A percentile compares a stretch with the other conserved stretches of the same genome.
These are phyloP conservation scores for Chelonus insularis DNA, from an alignment of 1,140 invertebrate species.

Conservation along the genomic window DNA sequence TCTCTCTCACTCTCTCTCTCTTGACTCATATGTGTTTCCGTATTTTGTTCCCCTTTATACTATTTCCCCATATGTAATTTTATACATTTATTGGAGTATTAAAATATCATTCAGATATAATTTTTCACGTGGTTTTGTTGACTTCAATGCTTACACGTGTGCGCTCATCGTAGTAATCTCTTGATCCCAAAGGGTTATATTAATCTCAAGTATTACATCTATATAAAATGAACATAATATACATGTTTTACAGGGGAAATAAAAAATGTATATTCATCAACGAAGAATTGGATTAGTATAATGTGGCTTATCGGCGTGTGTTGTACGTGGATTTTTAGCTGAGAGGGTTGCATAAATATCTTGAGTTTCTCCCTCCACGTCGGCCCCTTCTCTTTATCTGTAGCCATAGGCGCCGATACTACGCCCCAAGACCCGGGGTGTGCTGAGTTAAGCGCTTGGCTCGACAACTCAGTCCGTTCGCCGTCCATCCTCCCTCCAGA, in stretches of 20 bases:
- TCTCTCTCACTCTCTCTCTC: not conserved
- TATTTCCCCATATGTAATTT: slow-evolving; percentile 1
- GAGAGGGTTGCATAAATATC: slow-evolving; percentile 37
- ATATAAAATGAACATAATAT: too few species aligned
- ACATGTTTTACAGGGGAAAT: too few species aligned
- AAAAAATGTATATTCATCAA: too few species aligned
- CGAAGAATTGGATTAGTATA: not conserved
- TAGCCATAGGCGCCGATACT: slow-evolving; percentile 24
- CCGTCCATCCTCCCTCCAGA: slow-evolving; percentile 28
- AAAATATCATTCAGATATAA: not conserved
- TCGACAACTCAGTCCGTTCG: slow-evolving; percentile 18
- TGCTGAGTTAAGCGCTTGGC: slow-evolving; percentile 8
- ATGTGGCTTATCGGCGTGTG: slow-evolving; percentile 23
- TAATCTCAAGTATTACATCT: too few species aligned
- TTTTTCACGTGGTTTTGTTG: not conserved
- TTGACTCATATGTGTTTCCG: slow-evolving; percentile 29
- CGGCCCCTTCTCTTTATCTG: slow-evolving; percentile 13
- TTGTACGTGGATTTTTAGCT: slow-evolving; percentile 28
- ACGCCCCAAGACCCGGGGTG: slow-evolving; percentile 22
- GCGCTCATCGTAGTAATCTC: too few species aligned
- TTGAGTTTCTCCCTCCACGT: slow-evolving; percentile 27
- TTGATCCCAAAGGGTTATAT: not conserved
- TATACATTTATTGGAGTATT: not conserved
- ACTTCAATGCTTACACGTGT: not conserved
- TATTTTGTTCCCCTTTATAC: not conserved